Evolutionary conservation across 2,113 vertebrate genomes (phyloP).

Genomic region (Pseudolaguvia tuberculata): DNA sequence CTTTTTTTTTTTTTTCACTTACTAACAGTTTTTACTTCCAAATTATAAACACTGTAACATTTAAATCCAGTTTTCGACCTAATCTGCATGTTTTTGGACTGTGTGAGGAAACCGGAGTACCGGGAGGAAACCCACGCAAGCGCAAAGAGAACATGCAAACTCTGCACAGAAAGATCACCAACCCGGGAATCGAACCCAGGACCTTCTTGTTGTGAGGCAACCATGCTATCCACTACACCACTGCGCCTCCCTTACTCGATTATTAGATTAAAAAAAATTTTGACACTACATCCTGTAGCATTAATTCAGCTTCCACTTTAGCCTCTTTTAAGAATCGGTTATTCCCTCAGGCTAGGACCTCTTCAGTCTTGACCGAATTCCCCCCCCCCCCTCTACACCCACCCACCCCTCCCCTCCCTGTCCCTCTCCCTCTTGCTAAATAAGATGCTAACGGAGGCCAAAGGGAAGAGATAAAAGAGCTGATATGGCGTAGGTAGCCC

Average conservation of each 20-base stretch:
- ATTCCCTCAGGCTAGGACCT: slow-evolving; percentile 15
- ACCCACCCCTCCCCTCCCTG: too few species aligned
- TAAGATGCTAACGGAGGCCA: slow-evolving; percentile 52
- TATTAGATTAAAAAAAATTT: slow-evolving; percentile 40
- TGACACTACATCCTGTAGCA: neutral
- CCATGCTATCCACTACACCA: too few species aligned
- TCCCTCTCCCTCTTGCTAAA: neutral
- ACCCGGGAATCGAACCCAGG: too few species aligned
- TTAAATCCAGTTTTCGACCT: neutral
- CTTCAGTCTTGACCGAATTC: slow-evolving; percentile 35
- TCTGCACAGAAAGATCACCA: too few species aligned
- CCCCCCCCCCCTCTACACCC: neutral
- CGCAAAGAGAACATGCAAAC: too few species aligned
- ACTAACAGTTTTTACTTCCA: slow-evolving; percentile 31
- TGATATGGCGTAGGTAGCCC: slow-evolving; percentile 63
- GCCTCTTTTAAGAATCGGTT: neutral
- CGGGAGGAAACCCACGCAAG: too few species aligned
- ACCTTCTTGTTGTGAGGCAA: too few species aligned
- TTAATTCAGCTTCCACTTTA: neutral
- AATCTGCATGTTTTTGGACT: too few species aligned
- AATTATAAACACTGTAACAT: neutral
- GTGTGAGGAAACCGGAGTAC: too few species aligned
- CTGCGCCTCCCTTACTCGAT: too few species aligned
- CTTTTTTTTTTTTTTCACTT: slow-evolving; percentile 41
- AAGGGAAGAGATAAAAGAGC: slow-evolving; percentile 48